Base-by-base conservation (phyloP, 2,113 vertebrate genomes). In the Rhabdomys dilectus region DNA sequence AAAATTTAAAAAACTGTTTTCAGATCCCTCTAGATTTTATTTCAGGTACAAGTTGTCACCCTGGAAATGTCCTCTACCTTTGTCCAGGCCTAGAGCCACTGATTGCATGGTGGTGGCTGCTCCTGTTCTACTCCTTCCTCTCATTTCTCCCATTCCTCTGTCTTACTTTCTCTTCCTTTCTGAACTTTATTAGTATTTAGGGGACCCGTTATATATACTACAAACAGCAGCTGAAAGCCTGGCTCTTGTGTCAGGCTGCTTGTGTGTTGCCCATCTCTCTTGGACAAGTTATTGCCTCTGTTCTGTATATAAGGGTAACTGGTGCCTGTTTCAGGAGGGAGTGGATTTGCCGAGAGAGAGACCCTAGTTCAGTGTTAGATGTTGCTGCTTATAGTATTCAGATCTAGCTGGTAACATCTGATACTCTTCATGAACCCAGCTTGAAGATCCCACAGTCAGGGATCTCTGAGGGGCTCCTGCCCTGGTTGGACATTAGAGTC, bases 151-250 rank as follows among this genome's bases (percentile, higher is more conserved):
- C 10, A 3, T 13, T 15, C 39, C 53, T 73, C 24, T 62, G 0
- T 5, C 60, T 68, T 58, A 21, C 62, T 42, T 48, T 34, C 16
- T 34, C 58, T 75, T 81, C 29, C 36, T n/a, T n/a, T 42, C 42
- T 62, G 76, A 39, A 31, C 34, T n/a, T 73, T 58, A 36, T 56
- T 48, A 62, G 53, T 53, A 7, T 16, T n/a, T 1, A n/a, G 68
- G 34, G 34, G 10, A 42, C 85, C 66, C 9, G 13, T 78, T 5
- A 0, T 17, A 24, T 21, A 10, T 0, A 0, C 10, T 58, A 22
- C 3, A 66, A 34, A 3, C 3, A 29, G 0, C 22, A 1, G n/a
- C 36, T 73, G 31, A 45, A 39, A 77, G 48, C 42, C 24, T 72
- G 11, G 39, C 58, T 58, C 11, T 81, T 26, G 21, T 21, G 6